phyloP scores from a whole-genome alignment of 2,797 vertebrate genomes.

The Dermochelys coriacea region DNA sequence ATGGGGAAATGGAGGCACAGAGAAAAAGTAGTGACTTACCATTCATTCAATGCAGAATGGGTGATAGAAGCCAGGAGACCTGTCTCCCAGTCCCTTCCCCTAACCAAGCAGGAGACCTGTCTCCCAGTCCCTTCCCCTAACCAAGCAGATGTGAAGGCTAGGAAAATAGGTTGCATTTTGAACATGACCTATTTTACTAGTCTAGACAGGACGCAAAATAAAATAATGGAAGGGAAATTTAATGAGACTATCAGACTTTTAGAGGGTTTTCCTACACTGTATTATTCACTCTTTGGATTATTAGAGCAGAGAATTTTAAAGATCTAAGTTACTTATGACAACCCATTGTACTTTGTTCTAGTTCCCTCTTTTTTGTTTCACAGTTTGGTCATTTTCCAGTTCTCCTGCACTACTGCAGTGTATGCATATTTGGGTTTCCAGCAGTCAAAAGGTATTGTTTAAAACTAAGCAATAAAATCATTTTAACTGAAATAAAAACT shows the following conservation, averaged over 20 bases:
- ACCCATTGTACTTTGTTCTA: constrained; percentile 46
- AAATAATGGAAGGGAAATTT: constrained; percentile 68
- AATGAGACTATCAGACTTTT: constrained; percentile 68
- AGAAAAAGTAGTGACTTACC: not conserved
- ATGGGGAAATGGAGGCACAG: not conserved
- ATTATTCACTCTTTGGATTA: constrained; percentile 74
- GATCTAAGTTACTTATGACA: constrained; percentile 61
- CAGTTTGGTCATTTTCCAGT: not conserved
- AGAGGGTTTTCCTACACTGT: constrained; percentile 67
- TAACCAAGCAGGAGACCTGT: constrained; percentile 7
- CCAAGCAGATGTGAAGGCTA: constrained; percentile 47
- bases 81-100: constrained; percentile 29
- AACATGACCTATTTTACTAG: constrained; percentile 60
- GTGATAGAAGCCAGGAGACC: not conserved
- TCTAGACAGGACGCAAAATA: constrained; percentile 67
- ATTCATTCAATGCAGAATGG: not conserved
- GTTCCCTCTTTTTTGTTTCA: constrained; percentile 59
- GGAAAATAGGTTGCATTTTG: constrained; percentile 58
- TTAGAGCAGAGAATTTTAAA: constrained; percentile 48
- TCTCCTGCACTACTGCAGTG: not conserved
- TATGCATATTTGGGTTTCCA: not conserved
- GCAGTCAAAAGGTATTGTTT: not conserved
- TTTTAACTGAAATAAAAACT: not conserved
- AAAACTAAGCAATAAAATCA: not conserved
- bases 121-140: constrained; percentile 45